Base-by-base conservation (phyloP, 2,797 vertebrate genomes). In the Choloepus didactylus region DNA sequence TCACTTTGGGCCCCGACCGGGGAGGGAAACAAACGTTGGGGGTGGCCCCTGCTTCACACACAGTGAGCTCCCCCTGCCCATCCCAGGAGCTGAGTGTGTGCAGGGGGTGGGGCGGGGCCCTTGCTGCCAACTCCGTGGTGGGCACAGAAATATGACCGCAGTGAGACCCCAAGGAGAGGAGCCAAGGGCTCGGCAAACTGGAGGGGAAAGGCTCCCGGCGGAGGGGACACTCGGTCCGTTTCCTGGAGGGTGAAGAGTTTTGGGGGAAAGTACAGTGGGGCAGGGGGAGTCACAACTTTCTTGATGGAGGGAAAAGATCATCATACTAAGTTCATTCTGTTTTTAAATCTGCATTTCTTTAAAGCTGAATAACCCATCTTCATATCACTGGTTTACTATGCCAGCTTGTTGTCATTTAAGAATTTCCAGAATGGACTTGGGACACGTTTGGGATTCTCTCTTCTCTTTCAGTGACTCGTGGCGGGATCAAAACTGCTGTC, bases 1-100 rank as follows among this genome's bases (percentile, higher is more conserved):
- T 51, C 14, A 60, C 49, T 27, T 9, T 1, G 31, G 38, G 29
- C 44, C 69, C 64, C 4, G 4, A 14, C 10, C 23, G 0, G 19
- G 59, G 31, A 15, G 70, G 21, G 46, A 72, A 70, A 60, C 15
- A 3, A 16, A 19, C 19, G 19, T 6, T 21, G 72, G 15, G 8
- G 35, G 18, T n/a, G 29, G n/a, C 38, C 41, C 23, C n/a, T 56
- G 21, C 23, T 51, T 67, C 60, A 60, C 15, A 0, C 27, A 27
- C 23, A 19, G 1, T 23, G 46, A 70, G n/a, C 10, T 0, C 0
- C 51, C 0, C 7, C 49, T 12, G n/a, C 29, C 15, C 0, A 0
- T 59, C 54, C 44, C 16, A 12, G 19, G 35, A 83, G 35, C 8
- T 0, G 2, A 19, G 1, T 5, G n/a, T 10, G 8, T 25, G 60